Conservation (phyloP, 2,888 invertebrate species). For the Venusia cambrica region DNA sequence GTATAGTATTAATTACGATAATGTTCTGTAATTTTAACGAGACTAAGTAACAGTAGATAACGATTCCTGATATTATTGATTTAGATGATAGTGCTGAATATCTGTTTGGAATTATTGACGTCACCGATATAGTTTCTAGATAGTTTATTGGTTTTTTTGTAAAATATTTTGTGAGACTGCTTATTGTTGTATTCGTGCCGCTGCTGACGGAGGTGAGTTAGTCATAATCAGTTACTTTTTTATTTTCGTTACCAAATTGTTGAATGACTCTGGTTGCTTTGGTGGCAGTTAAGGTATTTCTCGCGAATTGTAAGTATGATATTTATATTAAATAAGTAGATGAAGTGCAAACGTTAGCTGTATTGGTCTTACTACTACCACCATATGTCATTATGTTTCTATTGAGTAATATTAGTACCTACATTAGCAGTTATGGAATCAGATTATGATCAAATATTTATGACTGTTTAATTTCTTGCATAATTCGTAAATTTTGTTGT, state of each 20-base stretch:
- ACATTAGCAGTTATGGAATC: slow-evolving; percentile 58
- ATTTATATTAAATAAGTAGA: slow-evolving; percentile 36
- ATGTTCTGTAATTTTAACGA: slow-evolving; percentile 78
- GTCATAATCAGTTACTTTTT: slow-evolving; percentile 70
- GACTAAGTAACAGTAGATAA: slow-evolving; percentile 78
- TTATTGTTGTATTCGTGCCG: slow-evolving; percentile 79
- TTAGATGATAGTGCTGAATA: slow-evolving; percentile 72
- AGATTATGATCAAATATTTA: slow-evolving; percentile 79
- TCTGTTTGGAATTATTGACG: slow-evolving; percentile 74
- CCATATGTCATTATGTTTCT: slow-evolving; percentile 53
- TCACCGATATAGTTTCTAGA: slow-evolving; percentile 77
- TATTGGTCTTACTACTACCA: slow-evolving; percentile 48
- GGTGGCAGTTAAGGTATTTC: slow-evolving; percentile 66
- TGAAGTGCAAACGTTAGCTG: slow-evolving; percentile 29
- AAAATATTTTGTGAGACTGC: slow-evolving; percentile 81
- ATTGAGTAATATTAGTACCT: slow-evolving; percentile 47
- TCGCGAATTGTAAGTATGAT: slow-evolving; percentile 44
- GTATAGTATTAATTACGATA: slow-evolving; percentile 80
- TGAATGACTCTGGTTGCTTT: slow-evolving; percentile 71
- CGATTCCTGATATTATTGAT: slow-evolving; percentile 79
- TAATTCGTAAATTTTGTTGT: slow-evolving; percentile 77
- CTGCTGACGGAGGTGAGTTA: slow-evolving; percentile 69
- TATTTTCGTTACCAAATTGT: slow-evolving; percentile 81
- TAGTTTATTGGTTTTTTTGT: slow-evolving; percentile 76
- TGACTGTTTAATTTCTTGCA: slow-evolving; percentile 76